phyloP scores from a whole-genome alignment of 2,113 vertebrate species.

The Myrmecobius fasciatus region DNA sequence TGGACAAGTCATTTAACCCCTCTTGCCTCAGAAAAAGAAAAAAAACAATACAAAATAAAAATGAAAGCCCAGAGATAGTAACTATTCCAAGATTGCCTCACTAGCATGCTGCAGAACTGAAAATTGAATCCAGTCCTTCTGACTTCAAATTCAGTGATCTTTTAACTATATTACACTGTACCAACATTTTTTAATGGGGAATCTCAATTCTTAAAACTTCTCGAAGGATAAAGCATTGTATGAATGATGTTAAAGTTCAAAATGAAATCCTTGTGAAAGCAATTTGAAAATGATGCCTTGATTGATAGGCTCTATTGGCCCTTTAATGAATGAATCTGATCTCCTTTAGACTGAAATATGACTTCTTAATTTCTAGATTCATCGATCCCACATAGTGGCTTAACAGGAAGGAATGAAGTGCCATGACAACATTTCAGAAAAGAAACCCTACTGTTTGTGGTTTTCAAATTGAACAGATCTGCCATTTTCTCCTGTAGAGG shows the following conservation, averaged over 20 bases:
- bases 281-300: not conserved
- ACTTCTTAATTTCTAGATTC: not conserved
- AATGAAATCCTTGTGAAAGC: not conserved
- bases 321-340: not conserved
- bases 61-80: not conserved
- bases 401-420: not conserved
- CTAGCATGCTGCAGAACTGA: not conserved
- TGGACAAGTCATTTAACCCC: no score
- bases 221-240: not conserved
- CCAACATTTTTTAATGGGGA: not conserved
- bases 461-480: not conserved
- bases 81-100: not conserved
- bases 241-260: not conserved
- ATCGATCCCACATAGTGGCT: not conserved
- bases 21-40: no score
- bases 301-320: not conserved
- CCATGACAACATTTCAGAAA: not conserved
- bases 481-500: not conserved
- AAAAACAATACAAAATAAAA: not conserved
- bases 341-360: not conserved
- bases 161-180: not conserved
- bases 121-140: not conserved
- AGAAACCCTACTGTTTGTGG: not conserved
- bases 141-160: not conserved
- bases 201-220: not conserved